phyloP scores from a whole-genome alignment of 2,888 invertebrate genomes.

The Odiellus spinosus region DNA sequence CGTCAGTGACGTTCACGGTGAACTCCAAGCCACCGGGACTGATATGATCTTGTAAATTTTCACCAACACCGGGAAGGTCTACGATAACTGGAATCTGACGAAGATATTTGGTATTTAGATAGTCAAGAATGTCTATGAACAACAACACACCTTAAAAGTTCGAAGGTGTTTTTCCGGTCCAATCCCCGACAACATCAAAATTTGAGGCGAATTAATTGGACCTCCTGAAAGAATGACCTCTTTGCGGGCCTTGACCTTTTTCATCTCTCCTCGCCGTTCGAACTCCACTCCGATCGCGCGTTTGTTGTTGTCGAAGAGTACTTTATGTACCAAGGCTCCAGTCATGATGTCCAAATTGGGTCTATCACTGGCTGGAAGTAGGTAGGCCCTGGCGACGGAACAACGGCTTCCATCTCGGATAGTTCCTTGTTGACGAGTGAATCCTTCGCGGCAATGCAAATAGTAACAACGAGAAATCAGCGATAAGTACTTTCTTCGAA shows the following conservation, averaged over 20 bases:
- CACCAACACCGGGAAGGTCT: conserved; percentile 50
- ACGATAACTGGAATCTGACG: conserved; percentile 41
- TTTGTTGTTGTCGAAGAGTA: conserved; percentile 39
- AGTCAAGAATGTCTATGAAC: too few species aligned
- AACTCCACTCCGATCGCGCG: conserved; percentile 71
- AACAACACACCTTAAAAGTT: conserved; percentile 10
- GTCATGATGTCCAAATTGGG: conserved; percentile 67
- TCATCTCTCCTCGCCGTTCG: conserved; percentile 49
- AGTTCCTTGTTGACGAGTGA: conserved; percentile 78
- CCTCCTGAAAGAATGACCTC: conserved; percentile 83
- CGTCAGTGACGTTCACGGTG: too few species aligned
- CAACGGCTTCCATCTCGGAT: conserved; percentile 70
- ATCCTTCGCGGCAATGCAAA: conserved; percentile 40
- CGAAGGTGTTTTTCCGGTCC: conserved; percentile 54
- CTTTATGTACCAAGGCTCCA: conserved; percentile 57
- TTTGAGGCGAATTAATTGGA: conserved; percentile 77
- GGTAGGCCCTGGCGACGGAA: conserved; percentile 71
- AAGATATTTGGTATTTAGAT: too few species aligned
- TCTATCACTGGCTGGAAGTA: conserved; percentile 58
- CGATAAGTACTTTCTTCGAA: too few species aligned
- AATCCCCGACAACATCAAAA: conserved; percentile 82
- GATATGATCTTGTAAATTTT: conserved; percentile 57
- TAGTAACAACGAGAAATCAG: too few species aligned
- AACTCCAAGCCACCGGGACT: too few species aligned
- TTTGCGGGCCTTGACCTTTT: conserved; percentile 55